A percentile compares a stretch with the other conserved stretches of the same genome.
Evolutionary conservation across 1,140 invertebrate genomes (phyloP).

Genomic region (Nymphalis io): DNA sequence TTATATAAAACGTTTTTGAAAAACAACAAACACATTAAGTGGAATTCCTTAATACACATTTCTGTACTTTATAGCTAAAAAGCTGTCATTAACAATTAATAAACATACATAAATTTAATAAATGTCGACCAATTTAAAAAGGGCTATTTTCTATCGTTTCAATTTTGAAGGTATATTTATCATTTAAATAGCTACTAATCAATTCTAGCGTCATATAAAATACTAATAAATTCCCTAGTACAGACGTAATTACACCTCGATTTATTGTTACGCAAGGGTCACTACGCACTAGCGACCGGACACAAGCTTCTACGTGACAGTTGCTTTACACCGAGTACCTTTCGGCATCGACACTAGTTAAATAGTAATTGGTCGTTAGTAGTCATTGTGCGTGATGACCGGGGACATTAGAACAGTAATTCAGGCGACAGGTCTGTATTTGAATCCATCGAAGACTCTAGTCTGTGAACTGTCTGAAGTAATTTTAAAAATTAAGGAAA

Average conservation of each 20-base stretch:
- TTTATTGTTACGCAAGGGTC: background rate
- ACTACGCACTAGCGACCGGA: conserved; percentile 3
- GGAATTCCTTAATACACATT: conserved; percentile 15
- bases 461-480: background rate
- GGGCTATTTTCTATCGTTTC: conserved; percentile 14
- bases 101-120: conserved; percentile 19
- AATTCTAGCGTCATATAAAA: conserved; percentile 30
- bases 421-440: background rate
- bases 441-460: background rate
- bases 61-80: conserved; percentile 23
- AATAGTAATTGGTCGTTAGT: too few species aligned
- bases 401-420: background rate
- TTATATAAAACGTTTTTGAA: background rate
- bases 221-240: conserved; percentile 22
- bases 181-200: conserved; percentile 14
- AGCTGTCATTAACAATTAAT: conserved; percentile 23
- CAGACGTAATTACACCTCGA: background rate
- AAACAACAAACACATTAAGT: conserved; percentile 19
- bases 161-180: conserved; percentile 14
- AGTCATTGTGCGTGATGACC: background rate
- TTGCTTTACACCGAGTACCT: too few species aligned
- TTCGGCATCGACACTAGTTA: too few species aligned
- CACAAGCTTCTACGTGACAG: too few species aligned
- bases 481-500: background rate
- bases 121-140: conserved; percentile 19